These are phyloP conservation scores for Synergus gifuensis DNA, from an alignment of 2,888 invertebrate genomes.

Conservation along the genomic window DNA sequence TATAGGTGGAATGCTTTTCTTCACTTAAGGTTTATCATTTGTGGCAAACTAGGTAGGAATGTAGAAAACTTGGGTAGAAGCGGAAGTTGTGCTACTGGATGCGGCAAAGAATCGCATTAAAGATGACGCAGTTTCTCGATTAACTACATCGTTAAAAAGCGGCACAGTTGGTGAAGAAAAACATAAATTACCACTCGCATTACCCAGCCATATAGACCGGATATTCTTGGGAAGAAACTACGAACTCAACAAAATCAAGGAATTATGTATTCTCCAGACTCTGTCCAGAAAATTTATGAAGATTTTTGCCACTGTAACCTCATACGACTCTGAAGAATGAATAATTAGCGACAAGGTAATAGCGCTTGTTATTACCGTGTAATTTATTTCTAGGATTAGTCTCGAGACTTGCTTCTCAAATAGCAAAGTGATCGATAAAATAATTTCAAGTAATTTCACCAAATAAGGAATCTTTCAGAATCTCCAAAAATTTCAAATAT, in stretches of 20 bases:
- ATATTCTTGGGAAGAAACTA: constrained; percentile 47
- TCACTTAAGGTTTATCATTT: constrained; percentile 15
- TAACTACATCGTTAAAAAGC: constrained; percentile 62
- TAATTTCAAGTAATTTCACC: no score
- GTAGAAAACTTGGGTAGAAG: constrained; percentile 18
- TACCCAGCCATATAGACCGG: constrained; percentile 35
- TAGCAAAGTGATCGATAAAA: neutral
- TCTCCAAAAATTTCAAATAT: no score
- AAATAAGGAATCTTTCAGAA: no score
- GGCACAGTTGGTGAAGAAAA: constrained; percentile 53
- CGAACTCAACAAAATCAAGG: constrained; percentile 52
- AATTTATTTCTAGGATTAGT: neutral
- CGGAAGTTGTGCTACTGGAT: constrained; percentile 35
- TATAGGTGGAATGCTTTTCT: neutral
- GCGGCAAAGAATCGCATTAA: constrained; percentile 62
- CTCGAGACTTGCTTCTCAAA: neutral
- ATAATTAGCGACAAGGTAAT: no score
- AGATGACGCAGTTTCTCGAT: constrained; percentile 67
- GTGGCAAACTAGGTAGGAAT: neutral
- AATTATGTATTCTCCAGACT: constrained; percentile 44
- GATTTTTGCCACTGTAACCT: neutral
- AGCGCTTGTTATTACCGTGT: neutral
- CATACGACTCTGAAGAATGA: neutral
- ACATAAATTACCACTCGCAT: constrained; percentile 66
- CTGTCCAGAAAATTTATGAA: neutral